Evolutionary conservation across 1,140 invertebrate genomes (phyloP), one percentile per base, ranked within the genome.

Genomic region (Phortica variegata): DNA sequence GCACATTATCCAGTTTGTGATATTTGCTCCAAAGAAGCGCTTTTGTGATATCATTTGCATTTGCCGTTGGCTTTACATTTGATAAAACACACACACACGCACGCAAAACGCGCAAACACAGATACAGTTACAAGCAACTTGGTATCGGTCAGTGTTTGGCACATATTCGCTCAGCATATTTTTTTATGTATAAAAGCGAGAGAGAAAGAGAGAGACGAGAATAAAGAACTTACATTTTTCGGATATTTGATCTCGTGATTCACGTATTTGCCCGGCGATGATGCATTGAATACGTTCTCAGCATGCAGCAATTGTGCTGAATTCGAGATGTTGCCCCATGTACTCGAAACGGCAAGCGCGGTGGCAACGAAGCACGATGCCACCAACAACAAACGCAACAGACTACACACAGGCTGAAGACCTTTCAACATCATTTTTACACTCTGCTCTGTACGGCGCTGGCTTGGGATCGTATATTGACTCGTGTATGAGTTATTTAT

Each of bases 191-290:
- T n/a, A n/a, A n/a, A n/a, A n/a, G n/a, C n/a, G n/a, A n/a, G n/a
- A n/a, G n/a, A n/a, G n/a, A n/a, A n/a, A n/a, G n/a, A n/a, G n/a
- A 33, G 17, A 20, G 19, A 36, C 19, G 7, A 37, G 13, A 39
- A 43, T 43, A 15, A 7, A 8, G 15, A 40, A 51, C 65, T 70
- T 54, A 70, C 65, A 54, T 70, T 70, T 55, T 56, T 61, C 7
- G 62, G 65, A 58, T 61, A 70, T 56, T 59, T 65, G 20, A 70
- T 66, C 40, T 70, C 65, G 34, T 56, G 56, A 45, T 65, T 56
- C 33, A 63, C 62, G 45, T 66, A 70, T 61, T 61, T 58, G 12
- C 44, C 62, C 5, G 65, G 62, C 31, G 52, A 66, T 17, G 65
- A 70, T n/a, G 54, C 46, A 49, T 66, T 59, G 15, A 56, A 49